Evolutionary conservation across 2,113 vertebrate species (phyloP).

Genomic region (Cyrtonyx montezumae): DNA sequence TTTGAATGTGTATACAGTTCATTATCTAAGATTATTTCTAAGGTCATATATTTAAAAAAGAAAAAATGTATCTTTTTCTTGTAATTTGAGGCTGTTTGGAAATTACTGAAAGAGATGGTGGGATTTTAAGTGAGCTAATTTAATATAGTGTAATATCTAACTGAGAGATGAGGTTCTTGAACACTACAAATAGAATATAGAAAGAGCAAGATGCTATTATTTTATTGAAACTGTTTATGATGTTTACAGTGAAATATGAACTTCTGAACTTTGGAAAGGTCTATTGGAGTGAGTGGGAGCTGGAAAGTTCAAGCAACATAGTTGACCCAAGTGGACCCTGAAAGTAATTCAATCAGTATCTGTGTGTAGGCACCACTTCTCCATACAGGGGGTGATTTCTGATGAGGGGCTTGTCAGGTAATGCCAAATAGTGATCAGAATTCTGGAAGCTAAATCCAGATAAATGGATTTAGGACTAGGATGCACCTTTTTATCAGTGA

Average conservation of each 20-base stretch:
- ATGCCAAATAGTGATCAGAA: background rate
- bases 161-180: background rate
- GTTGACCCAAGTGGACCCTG: background rate
- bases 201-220: background rate
- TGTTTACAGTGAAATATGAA: background rate
- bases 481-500: accelerated
- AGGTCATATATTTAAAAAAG: background rate
- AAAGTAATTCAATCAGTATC: background rate
- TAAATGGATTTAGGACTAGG: background rate
- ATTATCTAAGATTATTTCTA: background rate
- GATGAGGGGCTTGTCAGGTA: background rate
- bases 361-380: background rate
- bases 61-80: background rate
- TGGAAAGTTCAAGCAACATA: background rate
- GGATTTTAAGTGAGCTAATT: background rate
- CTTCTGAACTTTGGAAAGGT: background rate
- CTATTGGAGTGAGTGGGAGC: background rate
- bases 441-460: background rate
- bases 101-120: background rate
- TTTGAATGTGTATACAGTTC: accelerated
- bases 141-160: background rate
- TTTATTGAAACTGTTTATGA: background rate
- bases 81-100: background rate
- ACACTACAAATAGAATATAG: background rate
- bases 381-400: accelerated